These are phyloP conservation scores for Microcebus tavaratra DNA, from an alignment of 2,113 vertebrate genomes.

Conservation along the genomic window DNA sequence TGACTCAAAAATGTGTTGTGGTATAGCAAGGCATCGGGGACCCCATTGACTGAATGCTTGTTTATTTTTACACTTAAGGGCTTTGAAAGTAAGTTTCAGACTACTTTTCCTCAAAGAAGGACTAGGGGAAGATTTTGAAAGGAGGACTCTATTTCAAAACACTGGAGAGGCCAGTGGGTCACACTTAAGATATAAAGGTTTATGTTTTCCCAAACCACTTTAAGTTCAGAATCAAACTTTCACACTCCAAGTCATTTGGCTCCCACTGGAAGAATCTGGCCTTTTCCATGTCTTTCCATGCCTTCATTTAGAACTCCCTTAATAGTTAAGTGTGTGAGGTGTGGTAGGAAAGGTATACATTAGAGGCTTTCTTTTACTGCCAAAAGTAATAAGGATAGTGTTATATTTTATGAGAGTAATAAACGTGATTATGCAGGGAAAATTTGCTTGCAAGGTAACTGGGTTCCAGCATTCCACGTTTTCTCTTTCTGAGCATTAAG, in stretches of 20 bases:
- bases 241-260: slow-evolving; percentile 54
- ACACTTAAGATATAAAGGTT: slow-evolving; percentile 68
- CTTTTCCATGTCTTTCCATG: slow-evolving; percentile 31
- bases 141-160: slow-evolving; percentile 69
- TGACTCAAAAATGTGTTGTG: slow-evolving; percentile 76
- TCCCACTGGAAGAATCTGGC: slow-evolving; percentile 50
- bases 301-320: slow-evolving; percentile 48
- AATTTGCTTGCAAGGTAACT: slow-evolving; percentile 49
- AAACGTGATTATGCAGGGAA: slow-evolving; percentile 61
- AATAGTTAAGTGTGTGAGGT: slow-evolving; percentile 58
- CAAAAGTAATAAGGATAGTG: slow-evolving; percentile 66
- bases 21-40: slow-evolving; percentile 73
- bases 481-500: slow-evolving; percentile 11
- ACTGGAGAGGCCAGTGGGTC: slow-evolving; percentile 50
- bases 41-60: slow-evolving; percentile 77
- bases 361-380: slow-evolving; percentile 63
- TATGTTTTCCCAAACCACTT: slow-evolving; percentile 66
- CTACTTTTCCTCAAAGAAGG: slow-evolving; percentile 73
- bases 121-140: slow-evolving; percentile 63
- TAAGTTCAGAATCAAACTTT: slow-evolving; percentile 56
- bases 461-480: slow-evolving; percentile 1
- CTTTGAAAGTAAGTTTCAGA: slow-evolving; percentile 79
- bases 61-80: slow-evolving; percentile 85
- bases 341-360: slow-evolving; percentile 55
- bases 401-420: slow-evolving; percentile 66